Evolutionary conservation across 2,888 invertebrate genomes (phyloP), one percentile per base, ranked within the genome.

Genomic region (Acleris emargana): DNA sequence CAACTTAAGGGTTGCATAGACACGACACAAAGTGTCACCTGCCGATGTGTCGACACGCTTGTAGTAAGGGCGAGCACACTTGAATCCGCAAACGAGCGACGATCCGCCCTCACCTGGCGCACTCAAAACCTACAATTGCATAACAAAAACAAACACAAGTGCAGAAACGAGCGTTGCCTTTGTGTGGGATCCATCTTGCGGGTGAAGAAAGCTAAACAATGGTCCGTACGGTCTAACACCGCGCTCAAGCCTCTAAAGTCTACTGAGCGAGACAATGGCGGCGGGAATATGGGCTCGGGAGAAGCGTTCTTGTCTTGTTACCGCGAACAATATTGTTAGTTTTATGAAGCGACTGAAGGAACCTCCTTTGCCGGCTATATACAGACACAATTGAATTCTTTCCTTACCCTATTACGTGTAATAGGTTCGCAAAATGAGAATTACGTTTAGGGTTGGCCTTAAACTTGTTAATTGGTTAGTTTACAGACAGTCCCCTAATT

Each of bases 181-280:
- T 90, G 90, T 91, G 82, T 81, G 81, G 81, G 81, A 87, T 86
- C 82, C 84, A 80, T 87, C 86, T 89, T 83, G 84, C 83, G 88
- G 87, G 88, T 90, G 89, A 88, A 90, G 89, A 85, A 87, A 89
- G 84, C 88, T 88, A 89, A 89, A 91, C 91, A 91, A 91, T 90
- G 80, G 86, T 78, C 78, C 82, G 82, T 79, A 80, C 82, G 82
- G 83, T 82, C 82, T 86, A 83, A 86, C 84, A 82, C 83, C 77
- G 77, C 81, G 77, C 83, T 87, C 81, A 79, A 87, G 85, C 88
- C 87, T 81, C 87, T 86, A 86, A 89, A 88, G 87, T 87, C 84
- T 86, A 80, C 84, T 79, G 82, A 84, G 81, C 86, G 84, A 90
- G 88, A 90, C 91, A 91, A 91, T 89, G 80, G 85, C 75, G 73